Base-by-base conservation (phyloP, 2,797 vertebrate species). In the Simalia tracyae region DNA sequence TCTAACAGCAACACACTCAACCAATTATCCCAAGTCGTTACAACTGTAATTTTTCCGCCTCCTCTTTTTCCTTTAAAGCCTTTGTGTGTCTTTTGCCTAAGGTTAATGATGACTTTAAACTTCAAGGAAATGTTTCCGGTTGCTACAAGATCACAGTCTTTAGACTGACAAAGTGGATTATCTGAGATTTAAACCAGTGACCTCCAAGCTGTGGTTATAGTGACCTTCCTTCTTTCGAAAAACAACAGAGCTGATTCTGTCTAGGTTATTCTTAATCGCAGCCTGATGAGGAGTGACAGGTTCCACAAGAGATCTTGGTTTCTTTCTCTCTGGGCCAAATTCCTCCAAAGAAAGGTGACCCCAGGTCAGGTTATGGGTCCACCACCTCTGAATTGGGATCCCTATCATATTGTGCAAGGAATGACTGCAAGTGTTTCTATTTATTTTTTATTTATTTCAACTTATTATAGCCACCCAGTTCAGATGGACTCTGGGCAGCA, bases 151-250 rank as follows among this genome's bases (percentile, higher is more conserved):
- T 97, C 93, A 94, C 95, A 97, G 95, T 90, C 94, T 97, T 97
- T 96, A 92, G 93, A 96, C 94, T 97, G 97, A 97, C 96, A 97
- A 92, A 94, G 96, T 94, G 94, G 95, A 97, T 97, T 97, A 97
- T 95, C 5, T 92, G 94, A 94, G 96, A 96, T 96, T 96, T 96
- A 96, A 96, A 95, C 94, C 97, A 97, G 93, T 95, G 96, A 97
- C 95, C 95, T 96, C 93, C 95, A 96, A 94, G 90, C 93, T 97
- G 94, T 96, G 94, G 93, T 94, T 97, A 96, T 94, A 97, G 95
- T 97, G 96, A 94, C 96, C 92, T 96, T 96, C 95, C 93, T 95
- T 96, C 93, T 94, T 95, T 92, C 93, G 46, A 93, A 86, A 94
- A 91, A 96, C 89, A 97, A 59, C 93, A 94, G 89, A 93, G 93